phyloP scores from a whole-genome alignment of 2,797 vertebrate genomes.

The Arrhamphus sclerolepis region DNA sequence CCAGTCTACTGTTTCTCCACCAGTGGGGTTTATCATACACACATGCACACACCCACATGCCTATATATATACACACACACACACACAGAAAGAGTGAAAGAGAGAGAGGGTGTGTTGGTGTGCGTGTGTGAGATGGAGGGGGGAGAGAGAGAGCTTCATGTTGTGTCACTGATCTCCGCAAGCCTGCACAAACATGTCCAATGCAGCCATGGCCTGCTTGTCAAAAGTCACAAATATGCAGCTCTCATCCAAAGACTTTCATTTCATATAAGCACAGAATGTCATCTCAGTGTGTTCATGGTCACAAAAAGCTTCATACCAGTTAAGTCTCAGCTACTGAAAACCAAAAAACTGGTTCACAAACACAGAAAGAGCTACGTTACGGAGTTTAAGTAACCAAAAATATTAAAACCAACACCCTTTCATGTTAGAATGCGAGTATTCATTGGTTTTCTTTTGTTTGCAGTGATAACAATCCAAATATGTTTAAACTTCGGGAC shows the following conservation, averaged over 20 bases:
- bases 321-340: not conserved
- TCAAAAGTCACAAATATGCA: conserved; percentile 79
- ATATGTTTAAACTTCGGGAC: not conserved
- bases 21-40: conserved; percentile 75
- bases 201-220: conserved; percentile 68
- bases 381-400: not conserved
- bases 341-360: not conserved
- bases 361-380: not conserved
- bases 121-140: conserved; percentile 30
- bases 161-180: conserved; percentile 75
- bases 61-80: conserved; percentile 37
- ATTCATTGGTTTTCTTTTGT: not conserved
- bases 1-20: conserved; percentile 80
- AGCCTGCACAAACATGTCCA: conserved; percentile 76
- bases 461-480: not conserved
- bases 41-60: conserved; percentile 67
- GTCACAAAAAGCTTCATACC: not conserved
- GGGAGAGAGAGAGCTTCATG: conserved; percentile 60
- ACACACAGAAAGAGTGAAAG: too few species aligned
- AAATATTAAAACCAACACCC: not conserved
- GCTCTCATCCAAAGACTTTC: conserved; percentile 49
- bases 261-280: conserved; percentile 28
- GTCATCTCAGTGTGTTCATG: conserved; percentile 31
- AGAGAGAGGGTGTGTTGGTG: conserved; percentile 35
- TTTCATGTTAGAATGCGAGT: not conserved